Conservation (phyloP, 2,888 invertebrate genomes). For the Nemoura dubitans region DNA sequence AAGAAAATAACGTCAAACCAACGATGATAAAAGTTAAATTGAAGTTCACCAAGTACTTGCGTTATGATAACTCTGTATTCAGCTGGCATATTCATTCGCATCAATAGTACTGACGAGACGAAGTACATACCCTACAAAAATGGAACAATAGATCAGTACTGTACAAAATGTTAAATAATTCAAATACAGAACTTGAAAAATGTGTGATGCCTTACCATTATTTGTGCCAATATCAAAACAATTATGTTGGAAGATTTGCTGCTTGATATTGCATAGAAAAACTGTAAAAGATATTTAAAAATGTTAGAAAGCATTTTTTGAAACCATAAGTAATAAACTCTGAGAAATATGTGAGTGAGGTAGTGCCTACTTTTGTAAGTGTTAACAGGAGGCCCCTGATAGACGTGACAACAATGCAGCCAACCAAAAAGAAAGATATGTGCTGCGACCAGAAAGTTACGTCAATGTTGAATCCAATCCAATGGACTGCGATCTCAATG, state of each 20-base stretch:
- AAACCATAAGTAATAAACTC: background rate
- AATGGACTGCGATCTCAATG: slow-evolving; percentile 95
- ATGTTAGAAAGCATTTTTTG: background rate
- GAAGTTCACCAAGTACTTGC: slow-evolving; percentile 93
- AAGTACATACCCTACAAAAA: slow-evolving; percentile 93
- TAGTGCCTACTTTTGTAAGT: slow-evolving; percentile 96
- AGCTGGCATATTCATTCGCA: slow-evolving; percentile 99
- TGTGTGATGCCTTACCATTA: slow-evolving; percentile 76
- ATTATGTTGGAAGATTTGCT: slow-evolving; percentile 99
- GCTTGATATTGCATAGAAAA: slow-evolving; percentile 99
- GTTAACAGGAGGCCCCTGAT: slow-evolving; percentile 95
- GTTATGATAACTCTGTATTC: slow-evolving; percentile 95
- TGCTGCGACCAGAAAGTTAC: slow-evolving; percentile 99
- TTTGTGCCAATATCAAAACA: slow-evolving; percentile 94
- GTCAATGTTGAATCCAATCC: slow-evolving; percentile 95
- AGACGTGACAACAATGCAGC: slow-evolving; percentile 97
- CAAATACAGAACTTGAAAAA: slow-evolving; percentile 4
- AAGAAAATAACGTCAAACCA: slow-evolving; percentile 99
- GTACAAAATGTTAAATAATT: slow-evolving; percentile 27
- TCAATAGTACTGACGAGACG: slow-evolving; percentile 94
- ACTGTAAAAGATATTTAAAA: slow-evolving; percentile 70
- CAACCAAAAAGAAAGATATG: slow-evolving; percentile 95
- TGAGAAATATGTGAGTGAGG: no score
- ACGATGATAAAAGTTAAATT: slow-evolving; percentile 98
- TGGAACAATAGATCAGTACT: slow-evolving; percentile 44